Evolutionary conservation across 2,113 vertebrate genomes (phyloP).

Genomic region (Rhinogobius similis): DNA sequence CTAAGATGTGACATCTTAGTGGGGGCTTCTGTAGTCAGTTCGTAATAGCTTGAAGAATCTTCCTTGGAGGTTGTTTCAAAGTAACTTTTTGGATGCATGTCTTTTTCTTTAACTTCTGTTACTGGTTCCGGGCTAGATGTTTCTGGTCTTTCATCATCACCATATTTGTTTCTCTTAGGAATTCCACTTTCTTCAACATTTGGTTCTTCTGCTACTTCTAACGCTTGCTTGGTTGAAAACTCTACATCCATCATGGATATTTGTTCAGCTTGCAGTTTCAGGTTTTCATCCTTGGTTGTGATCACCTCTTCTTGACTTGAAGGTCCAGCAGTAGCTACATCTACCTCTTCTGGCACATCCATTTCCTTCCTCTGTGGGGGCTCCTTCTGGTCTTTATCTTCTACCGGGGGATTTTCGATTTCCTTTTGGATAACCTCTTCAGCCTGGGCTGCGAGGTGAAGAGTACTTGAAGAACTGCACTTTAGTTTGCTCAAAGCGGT

Average conservation of each 20-base stretch:
- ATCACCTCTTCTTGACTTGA: constrained; percentile 16
- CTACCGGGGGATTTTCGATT: constrained; percentile 27
- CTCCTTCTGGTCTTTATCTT: constrained; percentile 21
- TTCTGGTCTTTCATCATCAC: constrained; percentile 24
- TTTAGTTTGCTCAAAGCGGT: constrained; percentile 47
- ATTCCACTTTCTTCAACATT: constrained; percentile 4
- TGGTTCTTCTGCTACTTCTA: neutral
- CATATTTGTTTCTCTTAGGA: constrained; percentile 1
- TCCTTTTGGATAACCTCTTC: constrained; percentile 41
- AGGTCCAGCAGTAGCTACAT: constrained; percentile 3
- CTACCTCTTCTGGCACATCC: constrained; percentile 31
- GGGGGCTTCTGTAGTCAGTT: constrained; percentile 39
- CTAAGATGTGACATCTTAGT: constrained; percentile 33
- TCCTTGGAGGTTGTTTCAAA: constrained; percentile 61
- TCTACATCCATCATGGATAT: neutral
- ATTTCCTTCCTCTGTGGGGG: constrained; percentile 12
- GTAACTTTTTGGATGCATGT: constrained; percentile 46
- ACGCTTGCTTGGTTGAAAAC: constrained; percentile 4
- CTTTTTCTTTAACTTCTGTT: constrained; percentile 4
- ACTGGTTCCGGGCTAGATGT: constrained; percentile 6
- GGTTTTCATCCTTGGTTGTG: neutral
- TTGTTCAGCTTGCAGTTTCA: constrained; percentile 20
- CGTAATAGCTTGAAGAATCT: constrained; percentile 61
- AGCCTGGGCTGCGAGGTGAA: constrained; percentile 65
- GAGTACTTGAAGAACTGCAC: constrained; percentile 49